These are phyloP conservation scores for Stratiomys singularior DNA, from an alignment of 2,888 invertebrate genomes.

Conservation along the genomic window DNA sequence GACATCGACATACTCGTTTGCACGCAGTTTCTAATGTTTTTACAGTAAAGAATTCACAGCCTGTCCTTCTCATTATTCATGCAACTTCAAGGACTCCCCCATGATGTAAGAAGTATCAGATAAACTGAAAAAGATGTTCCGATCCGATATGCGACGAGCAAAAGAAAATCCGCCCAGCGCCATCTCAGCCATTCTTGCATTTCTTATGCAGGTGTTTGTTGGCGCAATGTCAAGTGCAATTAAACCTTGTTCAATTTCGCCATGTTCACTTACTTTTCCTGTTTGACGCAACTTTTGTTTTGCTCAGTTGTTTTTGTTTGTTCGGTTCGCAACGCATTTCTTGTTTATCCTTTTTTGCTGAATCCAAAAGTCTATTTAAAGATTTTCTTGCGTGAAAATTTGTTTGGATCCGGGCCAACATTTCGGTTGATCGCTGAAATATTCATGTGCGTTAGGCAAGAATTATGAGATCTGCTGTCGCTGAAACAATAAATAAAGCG, in stretches of 20 bases:
- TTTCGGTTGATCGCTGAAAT: conserved; percentile 10
- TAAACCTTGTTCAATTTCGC: conserved; percentile 15
- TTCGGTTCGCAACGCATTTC: neutral
- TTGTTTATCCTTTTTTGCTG: neutral
- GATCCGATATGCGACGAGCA: no score
- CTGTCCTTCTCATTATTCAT: no score
- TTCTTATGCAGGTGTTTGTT: conserved; percentile 17
- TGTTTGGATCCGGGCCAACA: conserved; percentile 1
- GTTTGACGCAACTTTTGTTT: neutral
- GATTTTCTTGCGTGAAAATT: conserved; percentile 12
- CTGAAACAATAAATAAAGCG: neutral
- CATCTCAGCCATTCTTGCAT: no score
- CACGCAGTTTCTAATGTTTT: no score
- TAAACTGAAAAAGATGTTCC: no score
- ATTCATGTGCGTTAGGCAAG: conserved; percentile 21
- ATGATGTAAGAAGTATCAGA: no score
- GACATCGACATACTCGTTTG: no score
- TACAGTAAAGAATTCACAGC: no score
- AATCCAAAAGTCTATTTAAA: conserved; percentile 14
- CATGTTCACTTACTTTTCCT: neutral
- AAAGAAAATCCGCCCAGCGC: no score
- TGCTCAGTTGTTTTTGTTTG: neutral
- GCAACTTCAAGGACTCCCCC: no score
- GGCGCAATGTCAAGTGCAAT: conserved; percentile 44
- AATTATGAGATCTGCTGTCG: conserved; percentile 24